These are phyloP conservation scores for Plebejus argus DNA, from an alignment of 2,888 invertebrate species.

Conservation along the genomic window DNA sequence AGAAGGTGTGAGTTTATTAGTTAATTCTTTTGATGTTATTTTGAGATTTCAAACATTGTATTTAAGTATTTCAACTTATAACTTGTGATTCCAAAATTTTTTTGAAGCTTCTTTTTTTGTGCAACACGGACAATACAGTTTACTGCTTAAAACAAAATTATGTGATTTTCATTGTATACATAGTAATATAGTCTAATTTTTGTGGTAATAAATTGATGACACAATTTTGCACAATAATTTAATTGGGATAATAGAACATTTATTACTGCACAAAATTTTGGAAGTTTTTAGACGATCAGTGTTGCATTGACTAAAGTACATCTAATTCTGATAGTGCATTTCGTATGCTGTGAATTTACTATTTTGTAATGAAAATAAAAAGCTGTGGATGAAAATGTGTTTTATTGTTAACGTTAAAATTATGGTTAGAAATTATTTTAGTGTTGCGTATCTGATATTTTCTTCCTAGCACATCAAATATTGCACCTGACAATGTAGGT, in stretches of 20 bases:
- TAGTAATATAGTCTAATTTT: too few relatives aligned
- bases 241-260: slow-evolving; percentile 5
- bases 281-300: background rate
- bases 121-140: background rate
- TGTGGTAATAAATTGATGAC: background rate
- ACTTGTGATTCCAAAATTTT: background rate
- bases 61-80: background rate
- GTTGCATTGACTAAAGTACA: slow-evolving; percentile 27
- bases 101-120: background rate
- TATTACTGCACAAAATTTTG: background rate
- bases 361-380: slow-evolving; percentile 13
- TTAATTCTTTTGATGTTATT: slow-evolving; percentile 21
- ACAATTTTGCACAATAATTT: background rate
- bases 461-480: too few relatives aligned
- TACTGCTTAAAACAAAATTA: background rate
- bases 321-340: slow-evolving; percentile 20
- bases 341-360: slow-evolving; percentile 23
- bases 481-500: too few relatives aligned
- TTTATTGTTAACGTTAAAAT: slow-evolving; percentile 2
- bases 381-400: slow-evolving; percentile 16
- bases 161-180: background rate
- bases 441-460: too few relatives aligned
- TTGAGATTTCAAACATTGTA: slow-evolving; percentile 28
- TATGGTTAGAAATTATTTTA: background rate
- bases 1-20: slow-evolving; percentile 24